Percentiles rank a stretch among this genome's conserved stretches.
Evolutionary conservation across 2,113 vertebrate species (phyloP).

Genomic region (Myiopsitta monachus): DNA sequence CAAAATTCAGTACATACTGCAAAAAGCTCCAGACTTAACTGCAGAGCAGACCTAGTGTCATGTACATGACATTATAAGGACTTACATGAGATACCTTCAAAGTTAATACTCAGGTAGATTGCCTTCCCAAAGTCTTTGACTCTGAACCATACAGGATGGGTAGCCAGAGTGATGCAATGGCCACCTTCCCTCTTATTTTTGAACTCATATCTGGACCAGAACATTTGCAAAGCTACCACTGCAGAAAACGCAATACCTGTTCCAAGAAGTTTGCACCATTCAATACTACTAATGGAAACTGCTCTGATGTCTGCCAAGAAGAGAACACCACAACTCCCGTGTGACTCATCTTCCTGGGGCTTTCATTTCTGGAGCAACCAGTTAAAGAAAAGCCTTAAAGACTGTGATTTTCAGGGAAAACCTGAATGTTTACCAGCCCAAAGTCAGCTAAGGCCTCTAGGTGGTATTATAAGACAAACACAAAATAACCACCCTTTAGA

Average conservation of each 20-base stretch:
- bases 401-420: not conserved
- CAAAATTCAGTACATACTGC: not conserved
- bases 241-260: not conserved
- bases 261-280: not conserved
- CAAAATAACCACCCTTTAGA: not conserved
- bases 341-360: not conserved
- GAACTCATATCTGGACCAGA: not conserved
- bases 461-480: conserved; percentile 29
- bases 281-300: not conserved
- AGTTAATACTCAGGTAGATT: not conserved
- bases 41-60: not conserved
- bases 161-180: not conserved
- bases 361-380: not conserved
- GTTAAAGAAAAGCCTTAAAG: not conserved
- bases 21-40: not conserved
- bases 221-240: not conserved
- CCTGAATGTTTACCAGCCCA: not conserved
- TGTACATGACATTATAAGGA: not conserved
- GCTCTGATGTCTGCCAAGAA: not conserved
- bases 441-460: not conserved
- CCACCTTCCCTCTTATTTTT: not conserved
- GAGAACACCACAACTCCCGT: not conserved
- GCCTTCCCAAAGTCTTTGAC: not conserved
- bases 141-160: not conserved
- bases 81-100: not conserved